Evolutionary conservation across 1,140 invertebrate species (phyloP), one percentile per base, ranked within the genome.

Genomic region (Polypedilum pembai): DNA sequence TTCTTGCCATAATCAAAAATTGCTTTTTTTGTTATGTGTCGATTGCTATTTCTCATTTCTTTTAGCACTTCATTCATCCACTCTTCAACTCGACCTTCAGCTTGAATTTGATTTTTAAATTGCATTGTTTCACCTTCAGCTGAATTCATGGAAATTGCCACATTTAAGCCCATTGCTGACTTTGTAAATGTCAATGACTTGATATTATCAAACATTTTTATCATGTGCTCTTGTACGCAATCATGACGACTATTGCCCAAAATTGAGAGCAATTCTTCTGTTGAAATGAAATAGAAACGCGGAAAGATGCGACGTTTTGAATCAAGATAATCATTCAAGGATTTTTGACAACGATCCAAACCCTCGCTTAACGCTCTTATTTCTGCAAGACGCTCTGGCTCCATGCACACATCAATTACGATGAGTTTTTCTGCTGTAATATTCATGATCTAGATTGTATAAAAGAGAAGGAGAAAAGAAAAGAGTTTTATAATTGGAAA

Each of bases 171-270:
- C 4, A 85, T 85, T 74, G 83, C 86, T 77, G 91, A 88, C 40
- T 85, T 82, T 40, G 83, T 83, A 75, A 95, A 84, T 74, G 87
- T 85, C 74, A 96, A 83, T 72, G 88, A 88, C 77, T 89, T 88
- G 12, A 96, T 89, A 80, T 96, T 95, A 80, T 96, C 93, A 83
- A 93, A 96, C 92, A 96, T 95, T 89, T 97, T 96, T 72, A 94
- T 92, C 86, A 96, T 93, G 79, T 96, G 92, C 79, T 94, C 91
- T 83, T 96, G 94, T 15, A 96, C 91, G 79, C 89, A 90, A 73
- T 84, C 84, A 18, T 90, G 88, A 75, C 93, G 88, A 77, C 88
- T 92, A 78, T 89, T 94, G 33, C 94, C 94, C n/a, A 96, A 85
- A 77, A 96, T 94, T 41, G 90, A 91, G 10, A 97, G 85, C 74